phyloP scores from a whole-genome alignment of 1,140 invertebrate species.

The Drosophila punjabiensis region DNA sequence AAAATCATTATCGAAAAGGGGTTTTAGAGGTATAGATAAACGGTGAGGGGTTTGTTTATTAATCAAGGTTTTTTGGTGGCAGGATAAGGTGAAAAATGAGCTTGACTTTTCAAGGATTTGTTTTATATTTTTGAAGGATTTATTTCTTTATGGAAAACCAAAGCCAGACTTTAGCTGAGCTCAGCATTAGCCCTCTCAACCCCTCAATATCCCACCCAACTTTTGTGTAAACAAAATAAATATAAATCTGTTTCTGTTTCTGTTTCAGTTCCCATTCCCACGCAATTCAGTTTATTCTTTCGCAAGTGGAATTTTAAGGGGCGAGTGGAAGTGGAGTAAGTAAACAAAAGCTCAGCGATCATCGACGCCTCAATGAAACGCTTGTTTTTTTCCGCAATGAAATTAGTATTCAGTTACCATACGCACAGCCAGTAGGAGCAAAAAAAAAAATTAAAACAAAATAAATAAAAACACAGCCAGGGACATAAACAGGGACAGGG shows the following conservation, averaged over 20 bases:
- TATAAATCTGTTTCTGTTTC: slow-evolving; percentile 52
- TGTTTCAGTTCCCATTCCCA: slow-evolving; percentile 71
- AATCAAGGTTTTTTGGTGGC: slow-evolving; percentile 4
- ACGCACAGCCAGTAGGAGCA: slow-evolving; percentile 29
- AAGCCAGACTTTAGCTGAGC: slow-evolving; percentile 4
- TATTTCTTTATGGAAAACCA: not conserved
- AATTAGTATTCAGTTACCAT: slow-evolving; percentile 83
- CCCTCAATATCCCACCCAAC: not conserved
- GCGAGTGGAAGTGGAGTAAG: slow-evolving; percentile 25
- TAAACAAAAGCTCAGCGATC: slow-evolving; percentile 78
- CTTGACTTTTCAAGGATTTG: slow-evolving; percentile 4
- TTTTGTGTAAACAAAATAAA: slow-evolving; percentile 26
- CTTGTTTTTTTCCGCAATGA: slow-evolving; percentile 45
- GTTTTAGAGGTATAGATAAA: not conserved
- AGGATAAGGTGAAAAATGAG: slow-evolving; percentile 15
- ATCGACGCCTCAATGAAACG: slow-evolving; percentile 65
- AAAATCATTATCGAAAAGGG: slow-evolving; percentile 12
- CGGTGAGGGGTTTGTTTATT: slow-evolving; percentile 2
- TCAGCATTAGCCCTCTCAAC: slow-evolving; percentile 8
- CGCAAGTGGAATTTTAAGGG: slow-evolving; percentile 20
- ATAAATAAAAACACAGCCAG: slow-evolving; percentile 13
- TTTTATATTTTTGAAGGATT: not conserved
- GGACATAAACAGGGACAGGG: slow-evolving; percentile 3
- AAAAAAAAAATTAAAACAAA: slow-evolving; percentile 14
- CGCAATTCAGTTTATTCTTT: slow-evolving; percentile 69